Evolutionary conservation across 1,140 invertebrate species (phyloP), one percentile per base, ranked within the genome.

Genomic region (Diorhabda carinulata): DNA sequence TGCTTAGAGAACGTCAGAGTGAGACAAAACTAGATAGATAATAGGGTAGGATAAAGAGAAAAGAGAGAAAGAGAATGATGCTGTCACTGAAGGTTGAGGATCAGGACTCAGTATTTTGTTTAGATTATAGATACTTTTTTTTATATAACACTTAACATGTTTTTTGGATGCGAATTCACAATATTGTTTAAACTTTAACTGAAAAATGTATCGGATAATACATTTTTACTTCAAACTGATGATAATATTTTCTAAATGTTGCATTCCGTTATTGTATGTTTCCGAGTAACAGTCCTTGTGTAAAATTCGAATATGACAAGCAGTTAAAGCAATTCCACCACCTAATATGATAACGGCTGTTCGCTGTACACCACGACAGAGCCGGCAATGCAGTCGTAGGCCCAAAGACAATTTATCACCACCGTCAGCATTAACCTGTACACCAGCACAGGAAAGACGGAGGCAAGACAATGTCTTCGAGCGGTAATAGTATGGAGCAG

Each of bases 371-470:
- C 63, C 72, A 62, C 71, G 68, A 70, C 70, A 69, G 69, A 71
- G 70, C 70, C 68, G 71, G 66, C 72, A 52, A 44, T 70, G 67
- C 8, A 8, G n/a, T 47, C 57, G 40, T 56, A 60, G 60, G 42
- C 72, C 64, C 76, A 74, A 73, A 74, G 74, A 79, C 79, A 76
- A 81, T 81, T 81, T 80, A 81, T 81, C 79, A 81, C 78, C 47
- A 52, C 73, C 73, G 72, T 74, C 69, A 72, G 75, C 78, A 80
- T 80, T 80, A 80, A 80, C 78, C 78, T 78, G 77, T 78, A 79
- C 77, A 75, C 67, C 68, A 64, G 68, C 68, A 73, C 70, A 67
- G 71, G 70, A 70, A 67, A 73, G 72, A 71, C 47, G 47, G n/a
- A 77, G 68, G 71, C 77, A 74, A 79, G 78, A 79, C 76, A 79